Percentiles rank a stretch among this genome's conserved stretches.
phyloP scores from a whole-genome alignment of 2,888 invertebrate species.

The Euplagia quadripunctaria region DNA sequence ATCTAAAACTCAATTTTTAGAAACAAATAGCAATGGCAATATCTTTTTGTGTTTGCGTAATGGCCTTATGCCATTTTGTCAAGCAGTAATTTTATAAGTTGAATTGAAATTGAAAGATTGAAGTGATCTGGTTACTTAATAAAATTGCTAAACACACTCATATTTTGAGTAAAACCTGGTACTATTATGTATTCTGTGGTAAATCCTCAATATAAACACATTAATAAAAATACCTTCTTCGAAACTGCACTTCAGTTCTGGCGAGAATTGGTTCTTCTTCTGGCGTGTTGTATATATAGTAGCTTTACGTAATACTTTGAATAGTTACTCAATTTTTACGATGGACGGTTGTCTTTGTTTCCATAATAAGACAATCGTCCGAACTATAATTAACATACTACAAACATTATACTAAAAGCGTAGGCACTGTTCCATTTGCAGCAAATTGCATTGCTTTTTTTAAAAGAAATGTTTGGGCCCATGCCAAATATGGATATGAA shows the following conservation, averaged over 20 bases:
- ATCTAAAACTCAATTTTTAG: no score
- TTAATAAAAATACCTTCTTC: background rate
- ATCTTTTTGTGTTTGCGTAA: no score
- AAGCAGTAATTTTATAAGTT: no score
- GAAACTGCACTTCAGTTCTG: background rate
- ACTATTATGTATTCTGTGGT: background rate
- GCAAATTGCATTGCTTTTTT: slow-evolving; percentile 25
- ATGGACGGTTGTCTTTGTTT: background rate
- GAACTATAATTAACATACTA: background rate
- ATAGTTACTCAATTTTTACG: background rate
- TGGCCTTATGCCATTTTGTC: no score
- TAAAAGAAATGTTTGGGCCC: slow-evolving; percentile 33
- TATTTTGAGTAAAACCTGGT: no score
- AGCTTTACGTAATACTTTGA: background rate
- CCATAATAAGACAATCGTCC: background rate
- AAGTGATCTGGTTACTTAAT: no score
- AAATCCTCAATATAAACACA: background rate
- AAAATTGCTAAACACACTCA: no score
- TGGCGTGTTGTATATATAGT: no score
- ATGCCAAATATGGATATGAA: slow-evolving; percentile 51
- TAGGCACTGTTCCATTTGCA: slow-evolving; percentile 22
- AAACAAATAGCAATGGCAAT: no score
- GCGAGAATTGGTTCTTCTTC: no score
- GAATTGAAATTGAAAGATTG: no score
- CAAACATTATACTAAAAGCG: slow-evolving; percentile 21